phyloP scores from a whole-genome alignment of 1,140 invertebrate species.

The Drosophila lowei region DNA sequence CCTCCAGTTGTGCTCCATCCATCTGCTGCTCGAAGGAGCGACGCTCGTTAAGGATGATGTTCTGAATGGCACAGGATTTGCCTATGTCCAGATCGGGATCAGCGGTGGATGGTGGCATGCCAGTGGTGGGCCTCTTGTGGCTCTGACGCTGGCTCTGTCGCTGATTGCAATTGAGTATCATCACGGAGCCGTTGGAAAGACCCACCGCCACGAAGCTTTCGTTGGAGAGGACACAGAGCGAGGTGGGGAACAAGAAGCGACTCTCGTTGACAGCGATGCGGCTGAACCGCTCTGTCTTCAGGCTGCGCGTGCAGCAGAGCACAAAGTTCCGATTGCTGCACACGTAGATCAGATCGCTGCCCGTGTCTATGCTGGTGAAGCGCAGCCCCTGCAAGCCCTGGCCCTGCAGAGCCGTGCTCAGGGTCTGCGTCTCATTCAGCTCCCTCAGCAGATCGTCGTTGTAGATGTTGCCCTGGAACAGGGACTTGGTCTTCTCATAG shows the following conservation, averaged over 20 bases:
- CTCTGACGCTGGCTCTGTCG: constrained; percentile 38
- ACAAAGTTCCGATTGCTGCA: constrained; percentile 81
- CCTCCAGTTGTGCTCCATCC: background rate
- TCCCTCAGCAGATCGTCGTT: constrained; percentile 71
- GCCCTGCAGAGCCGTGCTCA: constrained; percentile 20
- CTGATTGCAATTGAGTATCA: constrained; percentile 77
- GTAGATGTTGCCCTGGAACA: constrained; percentile 81
- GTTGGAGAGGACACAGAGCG: constrained; percentile 67
- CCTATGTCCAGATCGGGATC: constrained; percentile 56
- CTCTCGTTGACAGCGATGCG: constrained; percentile 70
- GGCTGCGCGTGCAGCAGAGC: constrained; percentile 68
- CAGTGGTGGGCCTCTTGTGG: constrained; percentile 25
- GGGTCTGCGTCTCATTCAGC: constrained; percentile 63
- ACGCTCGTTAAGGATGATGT: constrained; percentile 78
- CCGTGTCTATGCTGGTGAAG: constrained; percentile 72
- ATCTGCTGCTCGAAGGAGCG: constrained; percentile 60
- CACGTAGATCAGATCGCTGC: constrained; percentile 70
- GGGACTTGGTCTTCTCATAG: constrained; percentile 73
- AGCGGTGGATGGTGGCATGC: constrained; percentile 15
- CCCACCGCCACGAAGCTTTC: constrained; percentile 75
- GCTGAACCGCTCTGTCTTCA: constrained; percentile 68
- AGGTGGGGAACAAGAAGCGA: constrained; percentile 73
- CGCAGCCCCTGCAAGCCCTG: constrained; percentile 67
- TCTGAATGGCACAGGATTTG: constrained; percentile 82
- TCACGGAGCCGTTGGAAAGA: constrained; percentile 78